Evolutionary conservation across 2,113 vertebrate species (phyloP).

Genomic region (Chaenogobius annularis): DNA sequence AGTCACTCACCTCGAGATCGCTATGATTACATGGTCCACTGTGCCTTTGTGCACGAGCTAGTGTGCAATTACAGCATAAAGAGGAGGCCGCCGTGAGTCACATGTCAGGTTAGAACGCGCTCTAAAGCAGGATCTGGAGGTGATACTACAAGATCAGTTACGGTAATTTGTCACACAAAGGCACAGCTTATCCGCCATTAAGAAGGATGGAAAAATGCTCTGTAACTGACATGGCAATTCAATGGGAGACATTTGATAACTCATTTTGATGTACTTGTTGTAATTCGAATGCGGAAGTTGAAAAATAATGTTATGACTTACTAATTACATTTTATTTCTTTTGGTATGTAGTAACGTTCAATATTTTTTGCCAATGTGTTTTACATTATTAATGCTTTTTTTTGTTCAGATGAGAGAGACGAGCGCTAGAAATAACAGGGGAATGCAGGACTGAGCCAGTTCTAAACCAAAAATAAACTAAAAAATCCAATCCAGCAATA

Average conservation of each 20-base stretch:
- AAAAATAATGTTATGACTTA: not conserved
- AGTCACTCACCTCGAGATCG: conserved; percentile 39
- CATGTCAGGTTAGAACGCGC: conserved; percentile 32
- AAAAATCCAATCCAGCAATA: too few species aligned
- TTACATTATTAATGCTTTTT: too few species aligned
- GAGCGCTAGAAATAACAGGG: too few species aligned
- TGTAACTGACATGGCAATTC: not conserved
- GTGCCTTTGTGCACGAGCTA: conserved; percentile 41
- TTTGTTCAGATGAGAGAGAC: too few species aligned
- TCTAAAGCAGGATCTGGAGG: conserved; percentile 30
- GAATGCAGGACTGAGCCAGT: too few species aligned
- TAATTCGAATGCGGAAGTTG: not conserved
- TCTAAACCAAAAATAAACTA: too few species aligned
- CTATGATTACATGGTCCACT: conserved; percentile 54
- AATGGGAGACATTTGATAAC: not conserved
- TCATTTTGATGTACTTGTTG: not conserved
- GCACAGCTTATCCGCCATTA: conserved; percentile 3
- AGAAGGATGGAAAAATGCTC: conserved; percentile 12
- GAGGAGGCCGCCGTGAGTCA: conserved; percentile 3
- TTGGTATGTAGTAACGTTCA: too few species aligned
- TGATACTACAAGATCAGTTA: conserved; percentile 37
- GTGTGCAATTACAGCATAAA: conserved; percentile 53
- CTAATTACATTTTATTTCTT: not conserved
- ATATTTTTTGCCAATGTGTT: too few species aligned
- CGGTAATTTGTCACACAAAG: conserved; percentile 23